Evolutionary conservation across 2,113 vertebrate species (phyloP).

Genomic region (Morphnarchus princeps): DNA sequence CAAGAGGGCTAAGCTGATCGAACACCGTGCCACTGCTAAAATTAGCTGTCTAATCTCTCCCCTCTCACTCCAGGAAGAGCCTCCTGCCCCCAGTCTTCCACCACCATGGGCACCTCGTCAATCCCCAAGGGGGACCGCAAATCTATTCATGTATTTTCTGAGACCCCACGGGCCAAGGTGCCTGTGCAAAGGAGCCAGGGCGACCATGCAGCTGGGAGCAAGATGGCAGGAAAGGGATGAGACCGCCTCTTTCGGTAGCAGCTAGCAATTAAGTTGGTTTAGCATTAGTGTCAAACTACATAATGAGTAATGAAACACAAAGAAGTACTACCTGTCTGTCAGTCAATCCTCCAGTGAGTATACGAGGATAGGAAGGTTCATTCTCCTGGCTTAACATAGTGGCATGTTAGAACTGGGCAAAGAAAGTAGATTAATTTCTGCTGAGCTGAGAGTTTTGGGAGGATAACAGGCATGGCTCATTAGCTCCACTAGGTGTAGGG

Average conservation of each 20-base stretch:
- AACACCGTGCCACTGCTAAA: not conserved
- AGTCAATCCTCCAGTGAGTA: not conserved
- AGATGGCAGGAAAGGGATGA: not conserved
- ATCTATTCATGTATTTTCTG: accelerated
- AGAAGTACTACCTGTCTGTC: not conserved
- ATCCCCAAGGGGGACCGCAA: accelerated
- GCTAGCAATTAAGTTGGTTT: not conserved
- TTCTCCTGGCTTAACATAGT: not conserved
- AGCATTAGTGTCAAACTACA: not conserved
- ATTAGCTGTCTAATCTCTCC: not conserved
- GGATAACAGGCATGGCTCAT: not conserved
- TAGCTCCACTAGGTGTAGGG: not conserved
- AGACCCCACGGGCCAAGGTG: not conserved
- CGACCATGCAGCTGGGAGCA: not conserved
- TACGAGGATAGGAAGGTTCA: not conserved
- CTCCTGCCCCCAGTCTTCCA: not conserved
- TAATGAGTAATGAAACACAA: not conserved
- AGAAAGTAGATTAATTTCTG: slow-evolving; percentile 30
- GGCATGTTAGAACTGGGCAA: not conserved
- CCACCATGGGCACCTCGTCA: not conserved
- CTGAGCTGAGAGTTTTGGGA: slow-evolving; percentile 9
- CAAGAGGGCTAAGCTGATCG: not conserved
- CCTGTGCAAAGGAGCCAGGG: not conserved
- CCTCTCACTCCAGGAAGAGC: not conserved
- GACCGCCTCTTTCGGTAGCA: not conserved